Conservation (phyloP, 2,888 invertebrate species). For the Coelopa pilipes region DNA sequence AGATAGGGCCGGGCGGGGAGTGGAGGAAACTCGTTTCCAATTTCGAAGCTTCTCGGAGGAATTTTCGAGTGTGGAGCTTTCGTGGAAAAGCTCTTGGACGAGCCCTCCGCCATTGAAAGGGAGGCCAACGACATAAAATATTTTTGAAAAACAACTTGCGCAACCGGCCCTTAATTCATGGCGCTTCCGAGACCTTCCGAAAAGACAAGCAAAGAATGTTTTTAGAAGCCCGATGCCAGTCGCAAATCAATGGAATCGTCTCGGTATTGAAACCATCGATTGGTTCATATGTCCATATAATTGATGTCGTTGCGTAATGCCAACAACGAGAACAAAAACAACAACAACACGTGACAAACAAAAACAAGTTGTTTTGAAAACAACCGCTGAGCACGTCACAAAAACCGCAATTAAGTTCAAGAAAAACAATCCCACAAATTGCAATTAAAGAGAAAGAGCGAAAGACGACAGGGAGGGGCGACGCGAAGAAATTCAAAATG, state of each 20-base stretch:
- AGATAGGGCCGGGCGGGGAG: background rate
- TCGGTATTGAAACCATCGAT: too few species aligned
- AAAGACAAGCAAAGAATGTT: background rate
- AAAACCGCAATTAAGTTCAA: background rate
- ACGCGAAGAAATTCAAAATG: background rate
- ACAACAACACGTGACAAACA: background rate
- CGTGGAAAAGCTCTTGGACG: background rate
- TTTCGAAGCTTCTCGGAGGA: background rate
- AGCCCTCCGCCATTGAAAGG: slow-evolving; percentile 27
- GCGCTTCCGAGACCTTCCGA: too few species aligned
- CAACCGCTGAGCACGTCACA: slow-evolving; percentile 10
- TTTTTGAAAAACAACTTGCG: background rate
- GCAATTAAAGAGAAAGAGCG: background rate
- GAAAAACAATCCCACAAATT: background rate
- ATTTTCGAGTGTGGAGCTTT: background rate
- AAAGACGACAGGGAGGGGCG: too few species aligned
- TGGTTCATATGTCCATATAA: too few species aligned
- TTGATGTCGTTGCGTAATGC: background rate
- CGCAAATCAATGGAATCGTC: too few species aligned
- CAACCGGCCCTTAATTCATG: background rate
- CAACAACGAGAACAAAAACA: background rate
- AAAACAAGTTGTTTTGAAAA: slow-evolving; percentile 3
- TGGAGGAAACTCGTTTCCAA: background rate
- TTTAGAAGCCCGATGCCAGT: too few species aligned
- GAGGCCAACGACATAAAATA: slow-evolving; percentile 10